Evolutionary conservation across 2,113 vertebrate genomes (phyloP), one percentile per base, ranked within the genome.

Genomic region (Zosterops borbonicus): DNA sequence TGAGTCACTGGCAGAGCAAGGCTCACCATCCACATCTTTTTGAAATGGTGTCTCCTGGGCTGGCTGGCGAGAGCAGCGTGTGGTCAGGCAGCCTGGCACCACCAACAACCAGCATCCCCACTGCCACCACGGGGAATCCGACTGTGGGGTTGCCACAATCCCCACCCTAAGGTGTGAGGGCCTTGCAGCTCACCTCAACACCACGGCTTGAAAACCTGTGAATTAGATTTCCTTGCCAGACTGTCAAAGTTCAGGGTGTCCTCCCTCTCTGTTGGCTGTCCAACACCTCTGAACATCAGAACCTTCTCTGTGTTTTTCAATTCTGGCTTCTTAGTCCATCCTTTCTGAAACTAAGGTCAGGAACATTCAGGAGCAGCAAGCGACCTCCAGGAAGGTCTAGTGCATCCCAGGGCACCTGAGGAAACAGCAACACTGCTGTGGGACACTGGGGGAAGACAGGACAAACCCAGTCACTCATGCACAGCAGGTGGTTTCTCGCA

Each of bases 1-100:
- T 94, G 92, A 96, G 90, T 96, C 85, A 96, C 90, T 82, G 88
- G 83, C 90, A 90, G 88, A 94, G 90, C 76, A 77, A 81, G 93
- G 90, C 81, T 92, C 78, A 69, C 87, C 71, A 89, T 92, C 56
- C 71, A 27, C 52, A n/a, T 55, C 85, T 88, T 50, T 77, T 77
- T 87, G 62, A 87, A 91, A 79, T 53, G 44, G 42, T 82, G 89
- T 89, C 58, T 94, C 69, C 87, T 75, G 62, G n/a, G n/a, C 69
- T 71, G 77, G 60, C 89, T 78, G 81, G 87, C 1, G 5, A 77
- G 46, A 80, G 33, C 47, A 46, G 44, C 2, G 0, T 86, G 68
- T 1, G 58, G 89, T 79, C 70, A 60, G 70, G 92, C 95, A 92
- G 70, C 35, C 79, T 3, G 37, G 95, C 83, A 93, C 82, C 94